Evolutionary conservation across 2,888 invertebrate species (phyloP).

Genomic region (Troides aeacus): DNA sequence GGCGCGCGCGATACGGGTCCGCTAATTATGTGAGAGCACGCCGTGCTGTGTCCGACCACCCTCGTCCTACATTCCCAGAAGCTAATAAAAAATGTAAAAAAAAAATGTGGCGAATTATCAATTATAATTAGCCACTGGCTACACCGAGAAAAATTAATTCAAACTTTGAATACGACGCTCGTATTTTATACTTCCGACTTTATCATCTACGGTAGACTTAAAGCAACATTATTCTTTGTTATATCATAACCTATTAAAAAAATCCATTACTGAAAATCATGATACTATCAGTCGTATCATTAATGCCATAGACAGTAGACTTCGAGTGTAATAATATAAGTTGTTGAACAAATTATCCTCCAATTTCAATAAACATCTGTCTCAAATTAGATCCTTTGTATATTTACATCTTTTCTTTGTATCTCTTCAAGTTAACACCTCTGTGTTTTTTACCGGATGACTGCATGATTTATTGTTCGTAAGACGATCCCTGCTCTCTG

Average conservation of each 20-base stretch:
- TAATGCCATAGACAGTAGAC: neutral
- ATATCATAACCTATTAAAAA: neutral
- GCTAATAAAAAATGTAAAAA: slow-evolving; percentile 74
- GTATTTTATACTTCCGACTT: slow-evolving; percentile 6
- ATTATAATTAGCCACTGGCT: slow-evolving; percentile 66
- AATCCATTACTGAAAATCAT: neutral
- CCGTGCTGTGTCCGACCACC: slow-evolving; percentile 55
- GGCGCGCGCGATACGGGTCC: slow-evolving; percentile 67
- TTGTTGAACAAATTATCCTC: slow-evolving; percentile 2
- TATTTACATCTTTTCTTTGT: slow-evolving; percentile 30
- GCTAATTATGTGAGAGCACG: slow-evolving; percentile 76
- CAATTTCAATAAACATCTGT: slow-evolving; percentile 27
- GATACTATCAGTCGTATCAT: neutral
- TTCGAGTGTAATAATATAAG: neutral
- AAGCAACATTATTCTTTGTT: neutral
- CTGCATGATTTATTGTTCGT: slow-evolving; percentile 70
- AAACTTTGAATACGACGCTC: slow-evolving; percentile 6
- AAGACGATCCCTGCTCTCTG: slow-evolving; percentile 57
- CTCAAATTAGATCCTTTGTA: slow-evolving; percentile 28
- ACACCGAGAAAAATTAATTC: slow-evolving; percentile 33
- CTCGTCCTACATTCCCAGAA: slow-evolving; percentile 63
- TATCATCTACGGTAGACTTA: neutral
- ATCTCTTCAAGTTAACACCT: slow-evolving; percentile 60
- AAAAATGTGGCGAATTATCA: slow-evolving; percentile 70
- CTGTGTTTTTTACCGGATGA: slow-evolving; percentile 64